Conservation (phyloP, 2,888 invertebrate species). For the Gari tellinella region DNA sequence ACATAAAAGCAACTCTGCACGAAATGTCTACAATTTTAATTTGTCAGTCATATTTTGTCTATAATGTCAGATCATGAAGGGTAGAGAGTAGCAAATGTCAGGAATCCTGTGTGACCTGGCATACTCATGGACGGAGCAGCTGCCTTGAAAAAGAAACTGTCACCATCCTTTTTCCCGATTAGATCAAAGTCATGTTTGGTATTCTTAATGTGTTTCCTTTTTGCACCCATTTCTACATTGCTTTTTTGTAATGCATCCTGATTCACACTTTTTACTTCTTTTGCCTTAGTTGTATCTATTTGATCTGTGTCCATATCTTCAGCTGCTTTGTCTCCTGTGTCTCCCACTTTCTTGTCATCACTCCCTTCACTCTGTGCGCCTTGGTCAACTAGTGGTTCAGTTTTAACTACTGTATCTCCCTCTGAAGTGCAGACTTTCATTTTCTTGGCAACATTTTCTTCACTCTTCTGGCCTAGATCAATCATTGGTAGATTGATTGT, state of each 20-base stretch:
- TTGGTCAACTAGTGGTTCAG: no score
- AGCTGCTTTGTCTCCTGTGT: neutral
- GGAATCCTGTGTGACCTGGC: slow-evolving; percentile 98
- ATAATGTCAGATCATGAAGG: slow-evolving; percentile 34
- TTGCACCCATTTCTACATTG: slow-evolving; percentile 9
- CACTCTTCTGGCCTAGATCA: slow-evolving; percentile 57
- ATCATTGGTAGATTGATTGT: slow-evolving; percentile 75
- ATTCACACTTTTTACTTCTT: slow-evolving; percentile 14
- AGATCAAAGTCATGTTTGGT: slow-evolving; percentile 70
- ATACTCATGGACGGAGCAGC: slow-evolving; percentile 90
- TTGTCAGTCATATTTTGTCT: no score
- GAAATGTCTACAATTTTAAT: no score
- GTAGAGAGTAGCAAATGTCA: slow-evolving; percentile 96
- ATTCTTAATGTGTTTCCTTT: slow-evolving; percentile 18
- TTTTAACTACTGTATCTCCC: neutral
- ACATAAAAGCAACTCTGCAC: no score
- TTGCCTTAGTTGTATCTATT: neutral
- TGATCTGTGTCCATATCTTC: slow-evolving; percentile 3
- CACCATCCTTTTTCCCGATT: slow-evolving; percentile 63
- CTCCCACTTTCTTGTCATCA: neutral
- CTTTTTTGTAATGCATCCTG: neutral
- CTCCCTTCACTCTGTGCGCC: neutral
- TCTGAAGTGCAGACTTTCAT: neutral
- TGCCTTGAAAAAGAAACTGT: slow-evolving; percentile 82
- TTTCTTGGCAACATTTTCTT: neutral